Base-by-base conservation (phyloP, 2,797 vertebrate genomes). In the Enteromius viviparus region DNA sequence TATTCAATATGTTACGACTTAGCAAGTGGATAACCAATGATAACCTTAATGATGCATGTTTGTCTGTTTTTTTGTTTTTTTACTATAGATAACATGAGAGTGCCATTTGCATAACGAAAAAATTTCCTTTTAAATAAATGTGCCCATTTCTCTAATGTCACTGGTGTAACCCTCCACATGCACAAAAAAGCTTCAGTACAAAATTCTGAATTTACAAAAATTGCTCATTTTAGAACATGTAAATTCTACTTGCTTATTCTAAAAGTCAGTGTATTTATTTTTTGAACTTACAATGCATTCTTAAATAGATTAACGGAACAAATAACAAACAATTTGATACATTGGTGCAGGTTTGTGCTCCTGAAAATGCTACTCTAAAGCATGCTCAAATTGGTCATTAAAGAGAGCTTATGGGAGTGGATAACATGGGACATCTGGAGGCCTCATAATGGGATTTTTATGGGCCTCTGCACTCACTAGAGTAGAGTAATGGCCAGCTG, bases 381-480 rank as follows among this genome's bases (percentile, higher is more conserved):
- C 82, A 69, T 84, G 42, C 81, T 60, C 11, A 66, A 45, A 79
- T 74, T 60, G 64, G 4, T 47, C 49, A 74, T 86, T 86, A 84
- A 58, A 19, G 21, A 51, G 71, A 49, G 78, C 37, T 23, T 21
- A 53, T 15, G 42, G 34, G 64, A 81, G 82, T 42, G 60, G 60
- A 32, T 72, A 62, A 85, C 37, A 75, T 60, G 42, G 78, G 70
- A 85, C 79, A 78, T 60, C 55, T 45, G 32, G 49, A 76, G 85
- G 51, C 66, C 74, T 77, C 23, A 58, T 86, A 84, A 88, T 86
- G 77, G 77, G 49, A 49, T 78, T 85, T 87, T 86, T 79, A 85
- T 83, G 76, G 55, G 77, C 60, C 55, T 84, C 66, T 76, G 65
- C 69, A 11, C 62, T 60, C 40, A 81, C 6, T 62, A 79, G 9